Base-by-base conservation (phyloP, 2,888 invertebrate genomes). In the Eupithecia subfuscata region DNA sequence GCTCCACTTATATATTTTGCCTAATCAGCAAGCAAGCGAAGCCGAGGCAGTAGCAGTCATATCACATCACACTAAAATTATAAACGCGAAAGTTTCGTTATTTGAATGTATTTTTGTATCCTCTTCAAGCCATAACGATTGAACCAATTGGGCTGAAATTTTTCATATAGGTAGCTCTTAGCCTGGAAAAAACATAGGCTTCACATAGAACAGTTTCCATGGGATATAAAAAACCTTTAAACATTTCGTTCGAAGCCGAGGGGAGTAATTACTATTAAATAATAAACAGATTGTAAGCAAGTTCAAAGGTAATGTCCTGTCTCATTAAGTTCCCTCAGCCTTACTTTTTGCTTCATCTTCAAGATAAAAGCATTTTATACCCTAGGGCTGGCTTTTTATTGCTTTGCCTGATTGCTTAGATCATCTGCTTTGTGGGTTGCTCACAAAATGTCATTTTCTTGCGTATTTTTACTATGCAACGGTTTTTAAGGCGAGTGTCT, bases 311-410 rank as follows among this genome's bases (percentile, higher is more conserved):
- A 68, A 43, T 43, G 67, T 67, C 34, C 40, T n/a, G 2, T 45
- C 43, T 68, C 68, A 68, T 68, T 68, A 67, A 68, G 22, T 68
- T 25, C 14, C 22, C 43, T 43, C 25, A 45, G 43, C 34, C 18
- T 18, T 34, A 14, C 64, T 34, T 68, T 68, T 40, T 68, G 68
- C 68, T 43, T 68, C 43, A 43, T 90, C 87, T 87, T 78, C 78
- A 80, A 87, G 89, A 90, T 91, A 90, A 89, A 89, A 88, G 84
- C 85, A 83, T 90, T 89, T 88, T 88, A 89, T 91, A 89, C 88
- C 88, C 86, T 86, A 87, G 87, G 87, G 87, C 86, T 85, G 85
- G 87, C 85, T 86, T 87, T 87, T 85, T 75, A 79, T 75, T 77
- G 67, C 71, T 52, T 14, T 25, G 43, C 45, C 74, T 71, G 70